These are phyloP conservation scores for Galleria mellonella DNA, from an alignment of 1,140 invertebrate genomes.

Conservation along the genomic window DNA sequence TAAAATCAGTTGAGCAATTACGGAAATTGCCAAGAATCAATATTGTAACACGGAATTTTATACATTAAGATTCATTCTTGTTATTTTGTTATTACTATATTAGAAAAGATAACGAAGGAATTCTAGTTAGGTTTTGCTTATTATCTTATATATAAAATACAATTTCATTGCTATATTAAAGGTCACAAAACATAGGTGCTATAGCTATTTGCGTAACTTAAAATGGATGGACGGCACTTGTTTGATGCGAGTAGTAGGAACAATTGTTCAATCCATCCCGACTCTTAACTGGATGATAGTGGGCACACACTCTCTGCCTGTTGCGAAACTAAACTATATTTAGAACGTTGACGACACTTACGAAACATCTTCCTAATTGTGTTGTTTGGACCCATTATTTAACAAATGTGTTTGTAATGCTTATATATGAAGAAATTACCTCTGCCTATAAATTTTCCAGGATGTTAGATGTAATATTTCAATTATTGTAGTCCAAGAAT, in stretches of 20 bases:
- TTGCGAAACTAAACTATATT: conserved; percentile 48
- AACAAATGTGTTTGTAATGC: too few species aligned
- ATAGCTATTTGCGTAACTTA: conserved; percentile 18
- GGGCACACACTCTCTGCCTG: conserved; percentile 32
- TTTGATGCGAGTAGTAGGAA: conserved; percentile 18
- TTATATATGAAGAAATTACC: conserved; percentile 11
- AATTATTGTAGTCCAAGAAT: too few species aligned
- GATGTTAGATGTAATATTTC: conserved; percentile 5
- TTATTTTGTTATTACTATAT: too few species aligned
- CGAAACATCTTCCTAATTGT: conserved; percentile 44
- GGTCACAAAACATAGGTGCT: too few species aligned
- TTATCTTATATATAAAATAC: too few species aligned
- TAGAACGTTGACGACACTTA: conserved; percentile 47
- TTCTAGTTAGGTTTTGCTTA: too few species aligned
- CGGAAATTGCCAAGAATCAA: too few species aligned
- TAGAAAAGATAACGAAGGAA: too few species aligned
- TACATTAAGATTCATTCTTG: too few species aligned
- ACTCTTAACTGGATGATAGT: conserved; percentile 38
- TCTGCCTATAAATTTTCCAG: conserved; percentile 23
- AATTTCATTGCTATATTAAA: too few species aligned
- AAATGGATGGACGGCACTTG: conserved; percentile 5
- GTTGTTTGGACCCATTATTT: conserved; percentile 8
- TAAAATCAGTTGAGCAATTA: too few species aligned
- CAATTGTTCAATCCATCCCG: conserved; percentile 27
- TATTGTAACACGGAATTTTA: too few species aligned